Percentiles rank a stretch among this genome's conserved stretches.
phyloP scores from a whole-genome alignment of 2,797 vertebrate genomes.

The Rhinogobio ventralis region DNA sequence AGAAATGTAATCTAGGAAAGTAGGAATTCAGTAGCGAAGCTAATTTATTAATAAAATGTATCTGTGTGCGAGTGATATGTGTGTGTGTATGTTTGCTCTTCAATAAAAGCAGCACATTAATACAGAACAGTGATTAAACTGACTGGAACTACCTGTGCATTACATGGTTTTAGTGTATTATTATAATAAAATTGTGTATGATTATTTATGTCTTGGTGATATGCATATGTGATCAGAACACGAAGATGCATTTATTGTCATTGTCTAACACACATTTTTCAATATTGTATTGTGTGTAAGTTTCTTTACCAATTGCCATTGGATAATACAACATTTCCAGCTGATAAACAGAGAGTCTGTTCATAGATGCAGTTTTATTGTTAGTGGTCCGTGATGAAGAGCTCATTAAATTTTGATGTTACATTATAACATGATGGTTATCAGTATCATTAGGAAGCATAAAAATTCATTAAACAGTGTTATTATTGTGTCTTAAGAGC shows the following conservation, averaged over 20 bases:
- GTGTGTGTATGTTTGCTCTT: neutral
- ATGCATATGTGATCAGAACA: neutral
- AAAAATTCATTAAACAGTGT: conserved; percentile 79
- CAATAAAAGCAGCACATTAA: neutral
- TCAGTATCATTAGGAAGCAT: conserved; percentile 81
- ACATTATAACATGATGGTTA: conserved; percentile 81
- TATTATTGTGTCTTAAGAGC: conserved; percentile 54
- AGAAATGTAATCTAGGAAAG: neutral
- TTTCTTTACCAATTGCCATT: neutral
- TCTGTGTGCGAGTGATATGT: too few species aligned
- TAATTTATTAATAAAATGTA: neutral
- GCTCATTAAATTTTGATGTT: conserved; percentile 81
- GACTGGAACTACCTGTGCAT: neutral
- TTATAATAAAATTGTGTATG: neutral
- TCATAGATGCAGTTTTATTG: conserved; percentile 63
- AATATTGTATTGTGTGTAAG: neutral
- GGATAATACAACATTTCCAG: neutral
- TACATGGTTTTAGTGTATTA: neutral
- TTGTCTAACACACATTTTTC: neutral
- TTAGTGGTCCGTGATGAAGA: conserved; percentile 78
- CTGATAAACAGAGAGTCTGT: neutral
- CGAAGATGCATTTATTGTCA: too few species aligned
- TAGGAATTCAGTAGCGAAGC: neutral
- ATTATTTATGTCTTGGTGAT: neutral
- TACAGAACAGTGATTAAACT: neutral